Conservation (phyloP, 2,888 invertebrate genomes). For the Epirrita christyi region DNA sequence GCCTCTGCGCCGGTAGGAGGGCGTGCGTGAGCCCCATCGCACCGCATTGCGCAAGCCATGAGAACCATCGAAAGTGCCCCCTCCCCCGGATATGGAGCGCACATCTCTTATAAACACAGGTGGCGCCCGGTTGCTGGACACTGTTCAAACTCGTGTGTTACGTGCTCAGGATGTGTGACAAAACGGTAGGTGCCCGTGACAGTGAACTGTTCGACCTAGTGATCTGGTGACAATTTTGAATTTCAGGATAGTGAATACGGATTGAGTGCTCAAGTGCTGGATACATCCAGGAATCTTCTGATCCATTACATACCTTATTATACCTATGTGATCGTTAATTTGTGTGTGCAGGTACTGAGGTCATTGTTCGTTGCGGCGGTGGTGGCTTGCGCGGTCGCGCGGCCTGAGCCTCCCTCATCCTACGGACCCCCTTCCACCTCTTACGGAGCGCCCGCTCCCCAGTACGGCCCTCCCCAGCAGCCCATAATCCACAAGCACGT, state of each 20-base stretch:
- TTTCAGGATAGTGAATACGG: slow-evolving; percentile 36
- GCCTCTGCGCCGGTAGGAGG: slow-evolving; percentile 52
- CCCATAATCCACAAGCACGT: slow-evolving; percentile 95
- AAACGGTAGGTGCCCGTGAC: slow-evolving; percentile 73
- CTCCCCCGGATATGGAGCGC: slow-evolving; percentile 78
- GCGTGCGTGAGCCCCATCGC: slow-evolving; percentile 72
- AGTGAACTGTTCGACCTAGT: slow-evolving; percentile 51
- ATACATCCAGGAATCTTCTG: slow-evolving; percentile 1
- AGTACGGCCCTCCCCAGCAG: slow-evolving; percentile 89
- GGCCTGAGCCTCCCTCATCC: slow-evolving; percentile 83
- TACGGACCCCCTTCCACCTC: slow-evolving; percentile 85
- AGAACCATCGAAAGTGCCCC: slow-evolving; percentile 83
- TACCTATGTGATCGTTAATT: slow-evolving; percentile 41
- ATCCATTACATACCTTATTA: slow-evolving; percentile 14
- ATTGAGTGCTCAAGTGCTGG: slow-evolving; percentile 32
- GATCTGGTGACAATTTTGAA: slow-evolving; percentile 52
- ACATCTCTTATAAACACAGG: slow-evolving; percentile 82
- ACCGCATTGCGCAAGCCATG: slow-evolving; percentile 73
- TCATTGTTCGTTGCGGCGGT: slow-evolving; percentile 72
- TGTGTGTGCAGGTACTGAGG: slow-evolving; percentile 76
- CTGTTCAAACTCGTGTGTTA: slow-evolving; percentile 69
- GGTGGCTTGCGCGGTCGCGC: slow-evolving; percentile 73
- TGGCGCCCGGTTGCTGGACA: slow-evolving; percentile 76
- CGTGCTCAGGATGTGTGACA: slow-evolving; percentile 75
- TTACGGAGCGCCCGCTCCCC: slow-evolving; percentile 82